Percentiles rank a stretch among this genome's conserved stretches.
Conservation (phyloP, 1,140 invertebrate species). For the Drosophila micromelanica region DNA sequence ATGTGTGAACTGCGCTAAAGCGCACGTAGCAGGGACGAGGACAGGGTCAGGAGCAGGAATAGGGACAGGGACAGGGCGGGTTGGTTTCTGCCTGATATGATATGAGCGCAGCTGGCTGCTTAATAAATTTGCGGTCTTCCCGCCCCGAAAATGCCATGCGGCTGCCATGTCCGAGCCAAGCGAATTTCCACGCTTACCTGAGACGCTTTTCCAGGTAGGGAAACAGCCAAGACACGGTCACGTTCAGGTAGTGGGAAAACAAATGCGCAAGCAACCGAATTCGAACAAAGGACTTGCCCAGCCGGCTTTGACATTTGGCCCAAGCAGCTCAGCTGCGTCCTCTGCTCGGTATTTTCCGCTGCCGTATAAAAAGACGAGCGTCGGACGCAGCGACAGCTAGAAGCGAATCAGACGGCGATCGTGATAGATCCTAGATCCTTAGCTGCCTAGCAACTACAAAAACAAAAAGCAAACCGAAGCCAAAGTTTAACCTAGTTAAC, state of each 20-base stretch:
- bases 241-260: constrained; percentile 45
- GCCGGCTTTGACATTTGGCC: constrained; percentile 43
- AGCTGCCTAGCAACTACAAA: constrained; percentile 57
- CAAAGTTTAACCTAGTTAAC: constrained; percentile 70
- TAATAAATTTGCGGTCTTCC: constrained; percentile 82
- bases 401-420: constrained; percentile 62
- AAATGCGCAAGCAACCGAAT: constrained; percentile 2
- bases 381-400: constrained; percentile 49
- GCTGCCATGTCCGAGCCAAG: constrained; percentile 45
- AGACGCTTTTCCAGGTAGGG: constrained; percentile 69
- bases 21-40: constrained; percentile 51
- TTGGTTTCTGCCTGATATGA: neutral
- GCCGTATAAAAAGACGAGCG: constrained; percentile 43
- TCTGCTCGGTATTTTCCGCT: constrained; percentile 1
- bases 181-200: constrained; percentile 68
- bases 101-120: constrained; percentile 49
- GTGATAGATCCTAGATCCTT: constrained; percentile 80
- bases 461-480: constrained; percentile 17
- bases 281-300: constrained; percentile 39
- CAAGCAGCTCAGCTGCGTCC: constrained; percentile 45
- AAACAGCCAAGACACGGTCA: neutral
- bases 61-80: neutral
- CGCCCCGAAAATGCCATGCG: constrained; percentile 65
- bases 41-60: neutral
- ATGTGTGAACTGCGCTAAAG: constrained; percentile 57